Evolutionary conservation across 2,888 invertebrate genomes (phyloP).

Genomic region (Auanema freiburgensis): DNA sequence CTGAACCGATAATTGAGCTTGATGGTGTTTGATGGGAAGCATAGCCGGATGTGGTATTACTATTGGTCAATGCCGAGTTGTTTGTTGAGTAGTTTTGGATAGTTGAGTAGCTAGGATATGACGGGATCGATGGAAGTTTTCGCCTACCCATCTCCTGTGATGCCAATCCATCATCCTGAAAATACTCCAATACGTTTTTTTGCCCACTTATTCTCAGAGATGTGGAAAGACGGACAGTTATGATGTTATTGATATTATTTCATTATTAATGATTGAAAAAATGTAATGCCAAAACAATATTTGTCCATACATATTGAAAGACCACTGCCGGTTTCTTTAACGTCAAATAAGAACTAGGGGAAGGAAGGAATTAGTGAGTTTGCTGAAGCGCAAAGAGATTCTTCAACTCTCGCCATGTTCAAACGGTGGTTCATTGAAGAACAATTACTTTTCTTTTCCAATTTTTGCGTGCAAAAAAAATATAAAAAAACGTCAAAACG

Average conservation of each 20-base stretch:
- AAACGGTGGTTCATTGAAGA: too few species aligned
- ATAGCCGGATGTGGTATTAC: constrained; percentile 14
- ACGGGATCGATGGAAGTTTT: constrained; percentile 57
- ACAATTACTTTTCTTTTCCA: too few species aligned
- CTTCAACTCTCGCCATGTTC: too few species aligned
- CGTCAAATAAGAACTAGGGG: not conserved
- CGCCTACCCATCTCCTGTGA: constrained; percentile 59
- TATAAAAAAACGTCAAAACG: too few species aligned
- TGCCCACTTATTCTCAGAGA: not conserved
- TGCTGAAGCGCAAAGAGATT: too few species aligned
- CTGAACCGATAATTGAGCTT: constrained; percentile 16
- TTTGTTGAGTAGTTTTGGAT: not conserved
- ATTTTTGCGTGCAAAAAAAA: too few species aligned
- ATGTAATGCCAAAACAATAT: not conserved
- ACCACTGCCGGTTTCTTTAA: not conserved
- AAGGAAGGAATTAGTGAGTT: not conserved
- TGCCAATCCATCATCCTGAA: constrained; percentile 49
- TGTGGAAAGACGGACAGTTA: not conserved
- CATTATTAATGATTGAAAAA: not conserved
- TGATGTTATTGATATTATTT: not conserved
- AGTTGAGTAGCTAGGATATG: constrained; percentile 28
- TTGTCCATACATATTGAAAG: not conserved
- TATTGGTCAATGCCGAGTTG: not conserved
- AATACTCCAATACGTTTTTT: constrained; percentile 2
- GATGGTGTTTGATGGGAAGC: constrained; percentile 20